Evolutionary conservation across 2,888 invertebrate genomes (phyloP), one percentile per base, ranked within the genome.

Genomic region (Hirtodrosophila trivittata): DNA sequence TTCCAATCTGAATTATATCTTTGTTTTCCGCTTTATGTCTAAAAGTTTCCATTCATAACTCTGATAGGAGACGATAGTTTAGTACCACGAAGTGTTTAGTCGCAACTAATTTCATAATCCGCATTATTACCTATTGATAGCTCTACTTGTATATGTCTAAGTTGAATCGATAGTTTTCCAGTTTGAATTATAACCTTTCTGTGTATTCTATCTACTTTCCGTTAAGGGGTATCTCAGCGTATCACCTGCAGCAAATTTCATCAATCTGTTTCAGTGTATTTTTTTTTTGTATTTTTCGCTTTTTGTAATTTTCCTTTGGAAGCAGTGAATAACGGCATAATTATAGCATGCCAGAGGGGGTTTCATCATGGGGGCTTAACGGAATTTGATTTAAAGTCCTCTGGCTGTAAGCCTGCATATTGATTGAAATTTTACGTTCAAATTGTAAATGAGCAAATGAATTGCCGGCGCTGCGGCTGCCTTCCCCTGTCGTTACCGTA

Each of bases 381-480:
- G 39, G 46, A 68, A 72, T 72, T 72, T 74, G 74, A 72, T 74
- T 74, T 68, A 74, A 72, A 42, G 74, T 69, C 69, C 69, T 30
- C 25, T 18, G 32, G 59, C 59, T 33, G 52, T 32, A 50, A 60
- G 45, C 26, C 54, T 69, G 72, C 60, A 74, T 69, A 75, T 73
- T 74, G 72, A 74, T 73, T 73, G 70, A 74, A 74, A 74, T 69
- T 65, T 55, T 50, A 60, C 72, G 64, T 63, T 47, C 49, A 68
- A 56, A 57, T 68, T 68, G 72, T 57, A 74, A 74, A 74, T 65
- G 69, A 69, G 62, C 62, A 47, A 66, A 59, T 50, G 50, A 45
- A 47, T 58, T 59, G 46, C 46, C 33, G 46, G n/a, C n/a, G n/a
- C n/a, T n/a, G n/a, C n/a, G n/a, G n/a, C n/a, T n/a, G n/a, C n/a